Evolutionary conservation across 35 echinoderm and acorn worm species (phyloP), one percentile per base, ranked within the genome.

Genomic region (Heliocidaris tuberculata): DNA sequence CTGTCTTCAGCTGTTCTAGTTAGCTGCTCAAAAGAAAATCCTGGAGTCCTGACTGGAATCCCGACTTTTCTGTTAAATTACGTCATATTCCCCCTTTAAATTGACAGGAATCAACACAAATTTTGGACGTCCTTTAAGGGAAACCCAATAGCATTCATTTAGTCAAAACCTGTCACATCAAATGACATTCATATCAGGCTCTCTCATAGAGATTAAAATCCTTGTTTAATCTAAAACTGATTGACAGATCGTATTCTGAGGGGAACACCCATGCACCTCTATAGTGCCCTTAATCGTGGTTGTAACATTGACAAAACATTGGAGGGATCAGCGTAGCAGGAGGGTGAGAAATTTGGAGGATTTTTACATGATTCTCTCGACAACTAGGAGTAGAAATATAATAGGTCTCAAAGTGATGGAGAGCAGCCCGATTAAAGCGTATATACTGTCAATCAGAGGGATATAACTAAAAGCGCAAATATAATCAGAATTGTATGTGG

Each of bases 151-250:
- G 27, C 27, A 27, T 5, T 78, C 27, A 78, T 78, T 78, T 27
- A 78, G 65, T 78, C 19, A n/a, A 42, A 78, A 78, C 52, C 65
- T 78, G 65, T 78, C 65, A 78, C 65, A 7, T n/a, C 7, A 78
- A 78, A 78, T 78, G 65, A 78, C 65, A 78, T 78, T 78, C 65
- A 78, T 78, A 78, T 78, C 65, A 78, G 4, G 8, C 65, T n/a
- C 2, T 27, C 21, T 78, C 35, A 42, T 19, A n/a, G 27, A 78
- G 65, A 78, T 78, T 78, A 27, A 78, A 78, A 78, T 78, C 65
- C 17, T 78, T 78, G 65, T 78, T 78, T 78, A 78, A 78, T 78
- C 21, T 78, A 78, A 78, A 78, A 78, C 65, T 78, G 65, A 78
- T 78, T 78, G 65, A 29, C 65, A 78, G 65, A n/a, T 78, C 19